phyloP scores from a whole-genome alignment of 1,140 invertebrate species.

The Drosophila melanica region DNA sequence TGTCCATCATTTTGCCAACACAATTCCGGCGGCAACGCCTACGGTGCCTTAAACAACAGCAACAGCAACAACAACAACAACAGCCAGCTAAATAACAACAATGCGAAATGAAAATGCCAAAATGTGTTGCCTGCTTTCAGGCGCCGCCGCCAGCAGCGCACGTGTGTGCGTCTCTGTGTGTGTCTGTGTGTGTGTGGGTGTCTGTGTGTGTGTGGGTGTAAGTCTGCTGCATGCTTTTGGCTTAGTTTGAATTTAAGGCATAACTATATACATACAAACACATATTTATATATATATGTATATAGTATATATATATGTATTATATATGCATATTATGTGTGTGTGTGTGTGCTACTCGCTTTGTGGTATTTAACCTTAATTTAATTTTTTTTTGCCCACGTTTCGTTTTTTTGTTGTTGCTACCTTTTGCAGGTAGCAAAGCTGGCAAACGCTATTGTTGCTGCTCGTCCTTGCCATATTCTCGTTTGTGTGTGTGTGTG shows the following conservation, averaged over 20 bases:
- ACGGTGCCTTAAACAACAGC: conserved; percentile 35
- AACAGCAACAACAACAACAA: conserved; percentile 25
- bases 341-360: conserved; percentile 55
- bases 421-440: conserved; percentile 56
- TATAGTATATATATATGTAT: conserved; percentile 2
- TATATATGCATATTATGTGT: conserved; percentile 17
- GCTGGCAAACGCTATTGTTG: conserved; percentile 32
- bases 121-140: conserved; percentile 78
- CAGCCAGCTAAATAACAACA: conserved; percentile 42
- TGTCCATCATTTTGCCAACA: conserved; percentile 79
- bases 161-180: conserved; percentile 27
- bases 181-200: conserved; percentile 21
- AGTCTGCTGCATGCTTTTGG: conserved; percentile 50
- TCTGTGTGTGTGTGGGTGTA: conserved; percentile 22
- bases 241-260: conserved; percentile 63
- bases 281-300: neutral
- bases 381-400: conserved; percentile 61
- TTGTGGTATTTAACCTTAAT: conserved; percentile 83
- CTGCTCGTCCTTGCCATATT: conserved; percentile 59
- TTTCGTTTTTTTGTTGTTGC: conserved; percentile 35
- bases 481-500: conserved; percentile 15
- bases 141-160: conserved; percentile 56
- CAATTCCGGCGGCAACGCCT: conserved; percentile 77
- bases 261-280: conserved; percentile 19
- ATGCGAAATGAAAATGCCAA: conserved; percentile 64